A percentile compares a stretch with the other conserved stretches of the same genome.
Evolutionary conservation across 2,113 vertebrate genomes (phyloP).

Genomic region (Onychostruthus taczanowskii): DNA sequence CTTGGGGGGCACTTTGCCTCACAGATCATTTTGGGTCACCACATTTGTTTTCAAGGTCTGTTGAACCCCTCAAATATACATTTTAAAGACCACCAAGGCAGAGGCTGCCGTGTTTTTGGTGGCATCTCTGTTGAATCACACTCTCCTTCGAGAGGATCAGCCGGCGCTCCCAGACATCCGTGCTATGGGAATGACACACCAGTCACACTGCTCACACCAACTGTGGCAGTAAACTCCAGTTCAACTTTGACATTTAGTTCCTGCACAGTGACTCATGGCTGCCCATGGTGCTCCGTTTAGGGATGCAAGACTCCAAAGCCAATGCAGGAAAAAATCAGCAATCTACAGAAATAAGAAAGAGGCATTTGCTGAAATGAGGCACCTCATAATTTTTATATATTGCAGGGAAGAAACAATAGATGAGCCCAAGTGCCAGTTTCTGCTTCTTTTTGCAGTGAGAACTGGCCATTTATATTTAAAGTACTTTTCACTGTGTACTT

Average conservation of each 20-base stretch:
- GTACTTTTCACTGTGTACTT: background rate
- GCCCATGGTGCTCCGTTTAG: background rate
- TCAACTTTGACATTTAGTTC: constrained; percentile 77
- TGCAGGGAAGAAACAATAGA: background rate
- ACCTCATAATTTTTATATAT: background rate
- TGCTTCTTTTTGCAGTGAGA: background rate
- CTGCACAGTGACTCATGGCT: constrained; percentile 60
- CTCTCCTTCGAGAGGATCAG: background rate
- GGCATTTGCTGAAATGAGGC: background rate
- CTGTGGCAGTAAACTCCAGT: constrained; percentile 53
- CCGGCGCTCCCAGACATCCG: constrained; percentile 15
- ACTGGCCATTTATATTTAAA: background rate
- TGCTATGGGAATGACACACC: constrained; percentile 28
- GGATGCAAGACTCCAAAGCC: constrained; percentile 48
- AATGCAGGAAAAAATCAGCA: background rate
- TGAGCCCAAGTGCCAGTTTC: background rate
- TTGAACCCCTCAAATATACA: background rate
- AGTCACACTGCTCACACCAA: constrained; percentile 37
- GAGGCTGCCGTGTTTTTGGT: background rate
- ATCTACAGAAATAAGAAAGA: background rate
- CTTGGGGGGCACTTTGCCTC: background rate
- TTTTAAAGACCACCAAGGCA: background rate
- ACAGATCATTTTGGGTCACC: background rate
- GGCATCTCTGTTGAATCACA: background rate
- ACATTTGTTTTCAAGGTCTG: background rate